Percentiles rank a stretch among this genome's conserved stretches.
Conservation (phyloP, 2,113 vertebrate species). For the Etheostoma cragini region DNA sequence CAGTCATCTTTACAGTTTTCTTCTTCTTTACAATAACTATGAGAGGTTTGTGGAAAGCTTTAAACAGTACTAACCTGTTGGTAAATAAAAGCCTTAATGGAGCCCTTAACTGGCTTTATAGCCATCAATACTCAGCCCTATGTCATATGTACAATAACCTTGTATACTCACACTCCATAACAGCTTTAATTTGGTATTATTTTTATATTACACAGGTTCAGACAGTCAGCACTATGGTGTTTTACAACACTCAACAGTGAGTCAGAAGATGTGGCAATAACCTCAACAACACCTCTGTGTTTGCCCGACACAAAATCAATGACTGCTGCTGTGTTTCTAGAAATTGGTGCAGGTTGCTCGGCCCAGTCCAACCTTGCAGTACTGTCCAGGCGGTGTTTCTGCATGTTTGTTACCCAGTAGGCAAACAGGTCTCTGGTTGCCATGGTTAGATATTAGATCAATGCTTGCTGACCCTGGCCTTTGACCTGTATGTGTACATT, state of each 20-base stretch:
- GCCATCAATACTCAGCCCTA: slow-evolving; percentile 40
- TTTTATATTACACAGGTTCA: slow-evolving; percentile 22
- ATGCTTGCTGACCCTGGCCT: slow-evolving; percentile 27
- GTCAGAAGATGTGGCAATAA: slow-evolving; percentile 36
- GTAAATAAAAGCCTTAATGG: slow-evolving; percentile 19
- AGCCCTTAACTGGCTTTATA: slow-evolving; percentile 18
- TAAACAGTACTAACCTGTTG: neutral
- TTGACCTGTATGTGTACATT: slow-evolving; percentile 21
- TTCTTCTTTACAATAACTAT: neutral
- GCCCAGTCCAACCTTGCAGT: slow-evolving; percentile 14
- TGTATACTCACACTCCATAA: slow-evolving; percentile 1
- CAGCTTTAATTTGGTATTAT: slow-evolving; percentile 26
- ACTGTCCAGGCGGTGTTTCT: neutral
- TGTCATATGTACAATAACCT: slow-evolving; percentile 11
- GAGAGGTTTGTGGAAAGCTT: neutral
- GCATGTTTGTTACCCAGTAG: too few relatives aligned
- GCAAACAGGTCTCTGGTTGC: slow-evolving; percentile 30
- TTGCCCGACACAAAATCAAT: slow-evolving; percentile 61
- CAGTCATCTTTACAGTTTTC: neutral
- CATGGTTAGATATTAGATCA: slow-evolving; percentile 27
- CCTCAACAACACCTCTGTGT: slow-evolving; percentile 32
- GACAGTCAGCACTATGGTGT: slow-evolving; percentile 21
- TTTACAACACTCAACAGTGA: slow-evolving; percentile 14
- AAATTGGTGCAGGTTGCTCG: slow-evolving; percentile 4
- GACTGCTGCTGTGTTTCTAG: slow-evolving; percentile 25